Base-by-base conservation (phyloP, 2,888 invertebrate species). In the Palloptera scutellata region DNA sequence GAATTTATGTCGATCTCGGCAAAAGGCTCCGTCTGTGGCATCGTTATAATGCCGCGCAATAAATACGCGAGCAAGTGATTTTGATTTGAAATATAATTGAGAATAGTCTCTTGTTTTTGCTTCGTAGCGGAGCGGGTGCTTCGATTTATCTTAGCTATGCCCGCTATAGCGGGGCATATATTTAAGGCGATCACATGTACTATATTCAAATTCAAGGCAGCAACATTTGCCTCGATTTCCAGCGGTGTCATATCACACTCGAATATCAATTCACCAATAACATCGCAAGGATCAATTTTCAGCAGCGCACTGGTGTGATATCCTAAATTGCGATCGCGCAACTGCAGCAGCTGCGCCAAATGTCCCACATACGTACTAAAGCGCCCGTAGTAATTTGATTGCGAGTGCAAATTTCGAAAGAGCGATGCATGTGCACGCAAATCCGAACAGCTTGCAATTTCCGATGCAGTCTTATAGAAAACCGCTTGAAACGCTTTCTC, bases 151-250 rank as follows among this genome's bases (percentile, higher is more conserved):
- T 0, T 30, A 48, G 65, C 65, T 64, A 67, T 72, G 15, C 58
- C 66, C 10, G 70, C 73, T 12, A 83, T 69, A 64, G 81, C 89
- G 0, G 92, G 92, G 73, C 92, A 92, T 77, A 91, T 91, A 81
- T 91, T 92, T 3, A 90, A 83, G 3, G 91, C 88, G 12, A 93
- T 88, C 73, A 91, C 91, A 74, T 92, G 91, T 60, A 91, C 88
- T 63, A 92, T 86, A 86, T 93, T 92, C 1, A 93, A 87, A 79
- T 91, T 91, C 17, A 93, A 81, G 73, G 89, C 89, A 43, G 87
- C 87, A 69, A 92, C 91, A 75, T 91, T 87, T 1, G 87, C 85
- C 78, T 93, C 93, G 66, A 93, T 88, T 76, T 89, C 88, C 1
- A 89, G 86, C 0, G 92, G 90, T 4, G 91, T 89, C 64, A 91